Base-by-base conservation (phyloP, 92 coral and sea anemone species). In the Diadumene lineata region DNA sequence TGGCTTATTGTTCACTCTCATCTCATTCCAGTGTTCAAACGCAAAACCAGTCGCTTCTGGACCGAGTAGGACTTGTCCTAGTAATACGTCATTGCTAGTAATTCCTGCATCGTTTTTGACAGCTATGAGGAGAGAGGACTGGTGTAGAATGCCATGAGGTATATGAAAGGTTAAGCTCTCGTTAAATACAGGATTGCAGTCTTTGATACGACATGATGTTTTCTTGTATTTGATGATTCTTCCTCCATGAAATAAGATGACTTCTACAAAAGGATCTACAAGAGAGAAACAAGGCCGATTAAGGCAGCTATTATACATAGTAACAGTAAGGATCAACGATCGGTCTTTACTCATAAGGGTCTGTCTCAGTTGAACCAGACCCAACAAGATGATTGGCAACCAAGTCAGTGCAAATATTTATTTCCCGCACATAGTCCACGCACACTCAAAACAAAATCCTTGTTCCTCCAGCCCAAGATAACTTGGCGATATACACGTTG, bases 11-110 rank as follows among this genome's bases (percentile, higher is more conserved):
- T 88, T 87, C 10, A 81, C 79, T 74, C 97, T 74, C 93, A 94
- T 86, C 51, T 94, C 97, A 60, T 94, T 90, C 98, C 98, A 94
- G 80, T 94, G 98, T 28, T 94, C 97, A 84, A 94, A 94, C 67
- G 88, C 91, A 53, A 80, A 71, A 46, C 98, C 98, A 18, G 92
- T 88, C 71, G 94, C 79, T 34, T 89, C 88, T 64, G 97, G 92
- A 26, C 98, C 98, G 43, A 94, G 89, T 43, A 88, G 77, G 50
- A 91, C 87, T 75, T 79, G 92, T 17, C 98, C 98, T n/a, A 93
- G 83, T 38, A 82, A 60, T 50, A 75, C 74, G 46, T 78, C 86
- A 64, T 79, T 79, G 17, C 70, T 66, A 28, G 58, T 70, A 26
- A 16, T 55, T 24, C 70, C 79, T 32, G 73, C 73, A 64, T 86